Evolutionary conservation across 2,113 vertebrate genomes (phyloP), one percentile per base, ranked within the genome.

Genomic region (Psammodynastes pulverulentus): DNA sequence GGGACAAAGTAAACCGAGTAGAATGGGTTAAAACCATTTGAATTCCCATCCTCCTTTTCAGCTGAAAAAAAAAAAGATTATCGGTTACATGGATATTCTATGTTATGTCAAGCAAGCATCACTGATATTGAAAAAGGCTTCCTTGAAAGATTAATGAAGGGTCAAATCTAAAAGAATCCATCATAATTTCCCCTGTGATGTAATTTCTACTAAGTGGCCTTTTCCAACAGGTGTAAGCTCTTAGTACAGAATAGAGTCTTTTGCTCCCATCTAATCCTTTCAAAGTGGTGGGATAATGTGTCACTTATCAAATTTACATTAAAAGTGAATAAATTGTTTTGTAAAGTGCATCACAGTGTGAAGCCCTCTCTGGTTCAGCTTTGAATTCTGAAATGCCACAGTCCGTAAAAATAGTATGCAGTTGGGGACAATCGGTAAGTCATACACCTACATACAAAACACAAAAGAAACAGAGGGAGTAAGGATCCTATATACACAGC

Each of bases 281-380:
- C 95, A 88, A 90, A 93, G 7, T 58, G 91, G 84, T 94, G 91
- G 21, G 91, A 94, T 54, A 94, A 89, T 94, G 51, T 94, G 90
- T 93, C 79, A 90, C 91, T 95, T 94, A 96, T 9, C 92, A 91
- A 96, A 97, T 97, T 95, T 97, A 93, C 93, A 94, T 97, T 96
- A 92, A 92, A 96, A 97, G 91, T 91, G 92, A 58, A 46, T 92
- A 96, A 97, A 96, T 96, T 96, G 94, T 96, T 97, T 95, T 95
- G 89, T 94, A 54, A 97, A 96, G 92, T 95, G 53, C 49, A 90
- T 94, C 95, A 87, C 94, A 95, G 91, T 93, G 89, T 95, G 94
- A 91, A 96, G 90, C 90, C 93, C 52, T 94, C 95, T 90, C 90
- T 88, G 89, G 54, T 29, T 95, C 88, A 39, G 84, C 84, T 95